Evolutionary conservation across 1,140 invertebrate species (phyloP).

Genomic region (Yoshiicerus persimilis): DNA sequence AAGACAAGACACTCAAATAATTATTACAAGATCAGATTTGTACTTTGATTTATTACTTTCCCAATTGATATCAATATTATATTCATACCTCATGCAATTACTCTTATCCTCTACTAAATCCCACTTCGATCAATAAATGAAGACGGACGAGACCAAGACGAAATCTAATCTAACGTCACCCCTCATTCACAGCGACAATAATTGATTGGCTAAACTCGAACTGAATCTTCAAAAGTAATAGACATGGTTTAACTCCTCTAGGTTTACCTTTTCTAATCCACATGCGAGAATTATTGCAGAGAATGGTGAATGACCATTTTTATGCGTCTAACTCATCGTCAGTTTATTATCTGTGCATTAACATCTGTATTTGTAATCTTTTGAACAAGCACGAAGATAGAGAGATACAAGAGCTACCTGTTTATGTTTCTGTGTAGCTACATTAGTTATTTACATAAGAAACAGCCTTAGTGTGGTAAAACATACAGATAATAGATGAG

Average conservation of each 20-base stretch:
- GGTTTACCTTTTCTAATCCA: too few species aligned
- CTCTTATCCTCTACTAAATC: not conserved
- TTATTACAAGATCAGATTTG: conserved; percentile 5
- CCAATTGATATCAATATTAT: not conserved
- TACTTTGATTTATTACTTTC: not conserved
- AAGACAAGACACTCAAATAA: not conserved
- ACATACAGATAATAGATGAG: not conserved
- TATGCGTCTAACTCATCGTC: not conserved
- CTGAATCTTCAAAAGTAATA: not conserved
- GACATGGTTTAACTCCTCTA: too few species aligned
- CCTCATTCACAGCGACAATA: not conserved
- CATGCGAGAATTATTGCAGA: not conserved
- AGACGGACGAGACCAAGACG: not conserved
- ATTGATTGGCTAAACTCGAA: not conserved
- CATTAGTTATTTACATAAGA: not conserved
- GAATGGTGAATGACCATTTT: not conserved
- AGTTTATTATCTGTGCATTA: not conserved
- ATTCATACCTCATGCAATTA: not conserved
- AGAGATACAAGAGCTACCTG: not conserved
- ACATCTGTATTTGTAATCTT: not conserved
- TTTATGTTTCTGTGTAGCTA: not conserved
- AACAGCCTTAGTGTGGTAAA: not conserved
- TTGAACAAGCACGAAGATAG: not conserved
- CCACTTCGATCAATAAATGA: not conserved
- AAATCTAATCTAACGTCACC: not conserved